Evolutionary conservation across 2,888 invertebrate genomes (phyloP).

Genomic region (Branchellion lobata): DNA sequence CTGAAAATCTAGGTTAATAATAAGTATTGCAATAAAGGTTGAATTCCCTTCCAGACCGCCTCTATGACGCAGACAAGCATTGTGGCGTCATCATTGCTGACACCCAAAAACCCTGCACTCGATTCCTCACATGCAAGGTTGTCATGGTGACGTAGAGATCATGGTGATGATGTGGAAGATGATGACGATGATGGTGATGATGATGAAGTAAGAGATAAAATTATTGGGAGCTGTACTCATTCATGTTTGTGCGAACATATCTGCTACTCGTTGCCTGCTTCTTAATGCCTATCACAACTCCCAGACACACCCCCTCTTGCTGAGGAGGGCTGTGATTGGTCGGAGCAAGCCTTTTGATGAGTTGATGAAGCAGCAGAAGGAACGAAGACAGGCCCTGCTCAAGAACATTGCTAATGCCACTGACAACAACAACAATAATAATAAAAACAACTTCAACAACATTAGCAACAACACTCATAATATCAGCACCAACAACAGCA

Average conservation of each 20-base stretch:
- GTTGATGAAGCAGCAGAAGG: conserved; percentile 73
- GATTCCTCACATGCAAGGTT: conserved; percentile 72
- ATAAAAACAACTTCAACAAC: neutral
- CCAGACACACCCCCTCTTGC: conserved; percentile 69
- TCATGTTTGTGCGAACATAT: conserved; percentile 31
- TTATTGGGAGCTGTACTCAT: neutral
- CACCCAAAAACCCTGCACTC: conserved; percentile 73
- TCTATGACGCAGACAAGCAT: conserved; percentile 80
- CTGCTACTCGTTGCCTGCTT: no score
- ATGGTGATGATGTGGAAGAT: neutral
- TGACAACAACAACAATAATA: conserved; percentile 12
- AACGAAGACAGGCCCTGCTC: conserved; percentile 52
- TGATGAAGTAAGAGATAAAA: no score
- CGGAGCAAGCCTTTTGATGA: conserved; percentile 75
- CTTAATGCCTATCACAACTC: no score
- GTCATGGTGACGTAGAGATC: neutral
- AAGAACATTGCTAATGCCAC: conserved; percentile 55
- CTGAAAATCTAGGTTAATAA: neutral
- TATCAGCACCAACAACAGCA: no score
- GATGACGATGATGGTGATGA: neutral
- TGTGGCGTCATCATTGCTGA: conserved; percentile 74
- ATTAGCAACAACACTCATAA: neutral
- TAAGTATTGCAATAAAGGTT: no score
- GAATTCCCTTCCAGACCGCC: conserved; percentile 67
- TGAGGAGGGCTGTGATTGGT: conserved; percentile 72